Evolutionary conservation across 2,797 vertebrate species (phyloP), one percentile per base, ranked within the genome.

Genomic region (Sarcophilus harrisii): DNA sequence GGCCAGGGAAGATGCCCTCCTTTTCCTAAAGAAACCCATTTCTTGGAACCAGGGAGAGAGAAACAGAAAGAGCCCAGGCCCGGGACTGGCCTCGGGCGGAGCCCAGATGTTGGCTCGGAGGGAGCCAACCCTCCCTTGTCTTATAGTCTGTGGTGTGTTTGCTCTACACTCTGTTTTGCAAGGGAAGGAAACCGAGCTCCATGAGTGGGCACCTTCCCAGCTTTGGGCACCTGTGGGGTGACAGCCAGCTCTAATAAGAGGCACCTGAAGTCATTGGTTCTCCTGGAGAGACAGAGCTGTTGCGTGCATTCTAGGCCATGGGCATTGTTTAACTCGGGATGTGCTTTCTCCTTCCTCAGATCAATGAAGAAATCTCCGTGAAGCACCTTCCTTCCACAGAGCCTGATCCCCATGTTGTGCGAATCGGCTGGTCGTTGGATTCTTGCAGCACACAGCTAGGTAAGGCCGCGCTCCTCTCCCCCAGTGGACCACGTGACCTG

Each of bases 381-480:
- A 99, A 99, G 97, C 99, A 99, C 96, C 98, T 99, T 49, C 99
- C 99, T 1, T 97, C 98, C 73, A 99, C 98, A 0, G 99, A 99
- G 97, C 99, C 99, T 0, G 99, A 99, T 95, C 99, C 99, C 11
- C 99, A 99, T 0, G 99, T 99, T 32, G 99, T 99, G 96, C 98
- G 99, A n/a, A 98, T 99, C 0, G 99, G 99, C 55, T 99, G 99
- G 99, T 99, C 99, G 13, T 98, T 99, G 95, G 99, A 99, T 96
- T 98, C 99, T 94, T 99, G 99, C 98, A 99, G 99, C 98, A 99
- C 99, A 49, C 99, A 99, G 97, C 98, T 99, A 62, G 99, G 99
- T 99, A 96, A 99, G 99, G 54, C 54, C 54, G 5, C 54, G 54
- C 54, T 55, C 9, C 54, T 55, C 54, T 55, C 54, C 54, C 52